phyloP scores from a whole-genome alignment of 2,113 vertebrate species.

The Macquaria australasica region DNA sequence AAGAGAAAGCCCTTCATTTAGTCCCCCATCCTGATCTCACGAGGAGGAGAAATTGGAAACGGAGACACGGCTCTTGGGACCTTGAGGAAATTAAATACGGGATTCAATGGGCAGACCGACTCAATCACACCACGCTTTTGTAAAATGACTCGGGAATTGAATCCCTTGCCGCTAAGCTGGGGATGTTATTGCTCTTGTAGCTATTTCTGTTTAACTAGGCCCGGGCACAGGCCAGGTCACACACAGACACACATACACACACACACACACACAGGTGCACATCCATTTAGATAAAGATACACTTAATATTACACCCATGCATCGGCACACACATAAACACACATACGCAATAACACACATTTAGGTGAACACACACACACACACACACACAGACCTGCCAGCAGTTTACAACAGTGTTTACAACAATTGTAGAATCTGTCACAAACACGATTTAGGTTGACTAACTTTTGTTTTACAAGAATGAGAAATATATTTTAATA shows the following conservation, averaged over 20 bases:
- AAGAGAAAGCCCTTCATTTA: conserved; percentile 59
- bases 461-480: neutral
- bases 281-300: conserved; percentile 3
- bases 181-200: conserved; percentile 74
- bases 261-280: neutral
- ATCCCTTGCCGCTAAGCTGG: conserved; percentile 71
- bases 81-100: conserved; percentile 80
- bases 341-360: neutral
- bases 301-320: neutral
- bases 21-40: conserved; percentile 64
- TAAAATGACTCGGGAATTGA: conserved; percentile 77
- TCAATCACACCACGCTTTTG: conserved; percentile 75
- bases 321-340: neutral
- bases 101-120: conserved; percentile 70
- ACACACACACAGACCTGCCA: neutral
- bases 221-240: conserved; percentile 33
- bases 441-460: neutral
- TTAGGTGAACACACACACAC: neutral
- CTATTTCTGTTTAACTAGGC: conserved; percentile 72
- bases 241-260: neutral
- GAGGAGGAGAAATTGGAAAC: conserved; percentile 75
- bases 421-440: neutral
- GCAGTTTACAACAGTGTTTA: neutral
- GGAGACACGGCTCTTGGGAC: conserved; percentile 73
- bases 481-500: neutral